phyloP scores from a whole-genome alignment of 2,113 vertebrate species.

The Bubo scandiacus region DNA sequence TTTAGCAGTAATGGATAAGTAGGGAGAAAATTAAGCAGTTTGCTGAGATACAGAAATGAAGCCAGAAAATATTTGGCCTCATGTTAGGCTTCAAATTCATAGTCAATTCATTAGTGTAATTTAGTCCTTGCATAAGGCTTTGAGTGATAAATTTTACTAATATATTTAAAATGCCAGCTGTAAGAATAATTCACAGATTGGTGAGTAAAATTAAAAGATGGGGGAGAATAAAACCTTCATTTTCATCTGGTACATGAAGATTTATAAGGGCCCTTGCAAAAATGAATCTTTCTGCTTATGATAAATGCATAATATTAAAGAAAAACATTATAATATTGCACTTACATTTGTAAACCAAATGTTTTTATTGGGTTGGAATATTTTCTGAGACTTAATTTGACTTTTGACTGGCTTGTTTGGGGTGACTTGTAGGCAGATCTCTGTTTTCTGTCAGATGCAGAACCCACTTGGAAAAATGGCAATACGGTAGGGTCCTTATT shows the following conservation, averaged over 20 bases:
- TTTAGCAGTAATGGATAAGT: slow-evolving; percentile 78
- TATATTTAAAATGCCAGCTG: slow-evolving; percentile 70
- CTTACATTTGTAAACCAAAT: background rate
- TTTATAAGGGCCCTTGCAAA: slow-evolving; percentile 59
- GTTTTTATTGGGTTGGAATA: slow-evolving; percentile 9
- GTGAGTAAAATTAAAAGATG: slow-evolving; percentile 70
- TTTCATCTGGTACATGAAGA: slow-evolving; percentile 63
- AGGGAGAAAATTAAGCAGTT: slow-evolving; percentile 75
- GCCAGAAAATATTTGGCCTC: slow-evolving; percentile 79
- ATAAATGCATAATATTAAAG: slow-evolving; percentile 53
- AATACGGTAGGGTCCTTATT: background rate
- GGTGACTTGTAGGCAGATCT: background rate
- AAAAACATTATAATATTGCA: slow-evolving; percentile 28
- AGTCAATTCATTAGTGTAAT: slow-evolving; percentile 79
- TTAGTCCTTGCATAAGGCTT: slow-evolving; percentile 67
- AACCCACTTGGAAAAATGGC: background rate
- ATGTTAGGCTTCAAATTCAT: slow-evolving; percentile 73
- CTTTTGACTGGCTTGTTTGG: background rate
- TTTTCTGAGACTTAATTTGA: slow-evolving; percentile 16
- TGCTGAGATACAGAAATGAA: slow-evolving; percentile 68
- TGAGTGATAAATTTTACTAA: slow-evolving; percentile 74
- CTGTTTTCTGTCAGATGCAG: background rate
- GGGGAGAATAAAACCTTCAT: slow-evolving; percentile 63
- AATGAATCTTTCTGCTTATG: slow-evolving; percentile 49
- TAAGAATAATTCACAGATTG: slow-evolving; percentile 72